Base-by-base conservation (phyloP, 2,888 invertebrate genomes). In the Altica lythri region DNA sequence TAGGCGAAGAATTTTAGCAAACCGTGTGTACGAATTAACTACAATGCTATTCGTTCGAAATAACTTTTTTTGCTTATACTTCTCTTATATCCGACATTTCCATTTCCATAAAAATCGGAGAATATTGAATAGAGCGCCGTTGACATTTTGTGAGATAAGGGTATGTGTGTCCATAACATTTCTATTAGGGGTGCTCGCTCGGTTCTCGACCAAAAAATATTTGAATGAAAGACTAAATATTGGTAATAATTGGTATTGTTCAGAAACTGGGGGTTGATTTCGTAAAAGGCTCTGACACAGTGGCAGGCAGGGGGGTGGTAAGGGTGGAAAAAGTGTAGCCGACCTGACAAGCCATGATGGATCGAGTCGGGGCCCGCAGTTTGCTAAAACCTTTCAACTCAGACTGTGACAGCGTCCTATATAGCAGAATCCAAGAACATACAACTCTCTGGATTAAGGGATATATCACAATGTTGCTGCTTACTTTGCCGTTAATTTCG, bases 301-400 rank as follows among this genome's bases (percentile, higher is more conserved):
- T 69, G 71, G 69, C 74, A 68, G 71, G 66, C 55, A 49, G 47
- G 58, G 72, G 68, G 73, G 72, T 68, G 69, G 69, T 68, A 70
- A 75, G 68, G 68, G 68, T 69, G 70, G 55, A 75, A 40, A 43
- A 73, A 74, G 71, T 68, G 69, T 70, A 68, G 73, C 75, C 77
- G 80, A 78, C 79, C 79, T 75, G 81, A 76, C 68, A 72, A 71
- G 69, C 69, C 66, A 72, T 76, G 77, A 72, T 75, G 79, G 82
- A 81, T 75, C 81, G 80, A 74, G 77, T 72, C 67, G 71, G 70
- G 72, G 76, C 73, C 74, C 72, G 71, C 69, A 68, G 73, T 68
- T 72, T 71, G 70, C 73, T 73, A 73, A 74, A 74, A 72, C 72
- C 72, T 70, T 68, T 68, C 66, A 66, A 67, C 71, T 74, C 72